Evolutionary conservation across 2,113 vertebrate genomes (phyloP).

Genomic region (Rhinichthys klamathensis): DNA sequence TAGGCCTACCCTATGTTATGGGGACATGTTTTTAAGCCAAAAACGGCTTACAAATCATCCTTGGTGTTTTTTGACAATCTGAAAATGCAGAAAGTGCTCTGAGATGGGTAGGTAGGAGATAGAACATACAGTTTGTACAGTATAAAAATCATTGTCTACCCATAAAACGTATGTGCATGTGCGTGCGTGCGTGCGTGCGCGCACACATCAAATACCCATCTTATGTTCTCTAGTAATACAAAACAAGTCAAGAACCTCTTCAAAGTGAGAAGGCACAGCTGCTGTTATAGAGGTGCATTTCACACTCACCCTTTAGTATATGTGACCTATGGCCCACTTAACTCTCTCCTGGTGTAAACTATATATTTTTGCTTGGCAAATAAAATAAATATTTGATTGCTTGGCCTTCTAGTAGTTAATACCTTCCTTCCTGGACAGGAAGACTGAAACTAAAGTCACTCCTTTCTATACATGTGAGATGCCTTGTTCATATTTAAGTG

Average conservation of each 20-base stretch:
- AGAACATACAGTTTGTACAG: no score
- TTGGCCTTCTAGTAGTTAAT: slow-evolving; percentile 23
- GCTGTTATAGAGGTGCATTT: background rate
- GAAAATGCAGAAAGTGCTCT: no score
- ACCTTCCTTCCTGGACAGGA: slow-evolving; percentile 23
- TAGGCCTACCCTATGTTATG: no score
- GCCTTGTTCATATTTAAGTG: slow-evolving; percentile 1
- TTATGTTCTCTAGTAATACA: background rate
- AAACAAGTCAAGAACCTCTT: background rate
- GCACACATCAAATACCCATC: background rate
- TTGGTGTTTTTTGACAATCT: no score
- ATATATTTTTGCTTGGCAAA: background rate
- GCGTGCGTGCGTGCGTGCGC: no score
- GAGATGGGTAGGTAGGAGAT: no score
- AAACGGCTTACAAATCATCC: no score
- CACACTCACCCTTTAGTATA: background rate
- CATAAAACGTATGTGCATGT: no score
- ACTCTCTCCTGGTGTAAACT: background rate
- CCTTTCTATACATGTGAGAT: background rate
- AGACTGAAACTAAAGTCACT: background rate
- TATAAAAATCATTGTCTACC: no score
- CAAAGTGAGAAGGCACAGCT: background rate
- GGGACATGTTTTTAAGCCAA: no score
- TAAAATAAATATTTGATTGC: background rate
- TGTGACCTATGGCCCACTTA: slow-evolving; percentile 16